Evolutionary conservation across 1,140 invertebrate genomes (phyloP), one percentile per base, ranked within the genome.

Genomic region (Pseudoatta argentina): DNA sequence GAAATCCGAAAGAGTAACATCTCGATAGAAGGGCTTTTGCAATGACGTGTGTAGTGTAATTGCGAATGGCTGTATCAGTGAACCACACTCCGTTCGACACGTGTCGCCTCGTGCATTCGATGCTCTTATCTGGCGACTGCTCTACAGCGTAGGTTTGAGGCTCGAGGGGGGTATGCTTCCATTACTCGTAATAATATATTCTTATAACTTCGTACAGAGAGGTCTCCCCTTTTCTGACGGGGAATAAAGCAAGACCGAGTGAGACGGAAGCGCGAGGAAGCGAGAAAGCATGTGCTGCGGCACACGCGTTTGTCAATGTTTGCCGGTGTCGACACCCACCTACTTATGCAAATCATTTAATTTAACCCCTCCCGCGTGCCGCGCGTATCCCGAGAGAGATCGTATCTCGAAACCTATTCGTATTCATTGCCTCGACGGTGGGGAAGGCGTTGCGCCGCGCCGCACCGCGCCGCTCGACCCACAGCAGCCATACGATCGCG

Each of bases 311-410:
- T 95, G 95, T 95, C 94, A 95, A 95, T 95, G 95, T 95, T 95
- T 95, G 94, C 94, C 91, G 94, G 93, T 95, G 95, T 95, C 94
- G 94, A 95, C 95, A 95, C 94, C 95, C 94, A 95, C 94, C 94
- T 95, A 95, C 94, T 95, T 95, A 95, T 95, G 95, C 94, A 95
- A 95, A 95, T 95, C 94, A 95, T 95, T 95, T 95, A 95, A 95
- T 95, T 95, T 95, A 95, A 93, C 94, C 93, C 93, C 93, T 89
- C 87, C 89, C 72, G 72, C 55, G 88, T 86, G 86, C 61, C 73
- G 77, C 79, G 87, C 69, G 90, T 79, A 90, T 91, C 91, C 91
- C 92, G 91, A 93, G 93, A 94, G 91, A 93, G 94, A 95, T 95
- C 92, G 94, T 95, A 95, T 95, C 95, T 94, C 91, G 89, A 94